Conservation (phyloP, 2,888 invertebrate species). For the Ecliptopera silaceata region DNA sequence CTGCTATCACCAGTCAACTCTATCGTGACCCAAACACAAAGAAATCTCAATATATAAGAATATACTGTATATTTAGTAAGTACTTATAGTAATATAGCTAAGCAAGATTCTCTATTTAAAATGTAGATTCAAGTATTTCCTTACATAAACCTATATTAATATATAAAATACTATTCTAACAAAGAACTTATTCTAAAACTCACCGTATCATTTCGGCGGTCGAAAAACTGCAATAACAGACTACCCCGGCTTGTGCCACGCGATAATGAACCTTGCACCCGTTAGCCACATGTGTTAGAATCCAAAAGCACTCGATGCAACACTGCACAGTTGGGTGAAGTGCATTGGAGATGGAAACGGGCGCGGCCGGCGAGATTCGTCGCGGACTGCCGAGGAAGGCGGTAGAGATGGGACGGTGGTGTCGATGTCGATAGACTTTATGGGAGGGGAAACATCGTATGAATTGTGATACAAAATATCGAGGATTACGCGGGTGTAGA, state of each 20-base stretch:
- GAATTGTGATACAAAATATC: neutral
- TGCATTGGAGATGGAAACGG: constrained; percentile 46
- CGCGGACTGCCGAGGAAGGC: constrained; percentile 58
- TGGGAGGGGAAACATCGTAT: neutral
- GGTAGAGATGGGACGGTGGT: constrained; percentile 50
- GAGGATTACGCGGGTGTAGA: too few species aligned
- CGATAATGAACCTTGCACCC: constrained; percentile 73
- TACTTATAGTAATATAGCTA: too few species aligned
- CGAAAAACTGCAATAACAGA: constrained; percentile 59
- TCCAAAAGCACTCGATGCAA: constrained; percentile 50
- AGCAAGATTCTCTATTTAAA: too few species aligned
- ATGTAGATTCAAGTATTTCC: too few species aligned
- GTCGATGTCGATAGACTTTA: constrained; percentile 16
- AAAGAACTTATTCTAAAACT: constrained; percentile 48
- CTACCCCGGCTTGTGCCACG: constrained; percentile 80
- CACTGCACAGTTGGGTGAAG: constrained; percentile 45
- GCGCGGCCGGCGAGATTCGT: constrained; percentile 62
- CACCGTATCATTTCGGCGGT: constrained; percentile 76
- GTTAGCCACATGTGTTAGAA: constrained; percentile 78
- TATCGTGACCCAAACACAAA: too few species aligned
- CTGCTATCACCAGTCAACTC: too few species aligned
- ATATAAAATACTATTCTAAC: neutral
- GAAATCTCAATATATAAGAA: too few species aligned
- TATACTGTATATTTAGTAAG: too few species aligned
- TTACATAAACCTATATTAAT: too few species aligned